Percentiles rank a stretch among this genome's conserved stretches.
These are phyloP conservation scores for Vanacampus margaritifer DNA, from an alignment of 2,113 vertebrate genomes.

Conservation along the genomic window DNA sequence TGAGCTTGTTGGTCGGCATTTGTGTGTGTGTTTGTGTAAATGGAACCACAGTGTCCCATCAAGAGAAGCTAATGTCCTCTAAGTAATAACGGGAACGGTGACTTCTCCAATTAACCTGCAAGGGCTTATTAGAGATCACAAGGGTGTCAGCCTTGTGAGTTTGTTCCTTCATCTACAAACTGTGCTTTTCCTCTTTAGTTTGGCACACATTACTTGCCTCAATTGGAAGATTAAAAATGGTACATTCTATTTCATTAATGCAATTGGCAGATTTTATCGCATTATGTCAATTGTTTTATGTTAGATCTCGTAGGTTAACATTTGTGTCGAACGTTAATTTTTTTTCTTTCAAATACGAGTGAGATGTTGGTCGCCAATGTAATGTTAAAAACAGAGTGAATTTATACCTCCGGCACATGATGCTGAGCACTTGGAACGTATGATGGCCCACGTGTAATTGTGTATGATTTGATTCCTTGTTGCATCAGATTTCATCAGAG, in stretches of 20 bases:
- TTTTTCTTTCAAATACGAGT: too few relatives aligned
- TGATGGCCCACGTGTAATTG: slow-evolving; percentile 80
- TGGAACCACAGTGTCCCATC: slow-evolving; percentile 42
- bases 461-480: slow-evolving; percentile 62
- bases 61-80: slow-evolving; percentile 42
- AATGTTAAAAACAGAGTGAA: not conserved
- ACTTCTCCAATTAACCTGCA: slow-evolving; percentile 55
- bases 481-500: slow-evolving; percentile 65
- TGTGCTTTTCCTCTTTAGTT: slow-evolving; percentile 5
- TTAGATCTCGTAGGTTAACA: too few relatives aligned
- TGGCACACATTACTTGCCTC: not conserved
- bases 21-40: slow-evolving; percentile 33
- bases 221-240: slow-evolving; percentile 16
- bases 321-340: too few relatives aligned
- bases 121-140: slow-evolving; percentile 55
- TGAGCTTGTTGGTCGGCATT: slow-evolving; percentile 14
- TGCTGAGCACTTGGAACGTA: slow-evolving; percentile 78
- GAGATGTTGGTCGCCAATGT: not conserved
- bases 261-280: too few relatives aligned
- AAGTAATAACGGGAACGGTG: slow-evolving; percentile 48
- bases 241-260: not conserved
- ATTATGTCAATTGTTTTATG: not conserved
- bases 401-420: slow-evolving; percentile 82
- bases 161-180: slow-evolving; percentile 28
- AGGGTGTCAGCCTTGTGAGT: slow-evolving; percentile 32